Base-by-base conservation (phyloP, 2,113 vertebrate species). In the Kryptolebias marmoratus region DNA sequence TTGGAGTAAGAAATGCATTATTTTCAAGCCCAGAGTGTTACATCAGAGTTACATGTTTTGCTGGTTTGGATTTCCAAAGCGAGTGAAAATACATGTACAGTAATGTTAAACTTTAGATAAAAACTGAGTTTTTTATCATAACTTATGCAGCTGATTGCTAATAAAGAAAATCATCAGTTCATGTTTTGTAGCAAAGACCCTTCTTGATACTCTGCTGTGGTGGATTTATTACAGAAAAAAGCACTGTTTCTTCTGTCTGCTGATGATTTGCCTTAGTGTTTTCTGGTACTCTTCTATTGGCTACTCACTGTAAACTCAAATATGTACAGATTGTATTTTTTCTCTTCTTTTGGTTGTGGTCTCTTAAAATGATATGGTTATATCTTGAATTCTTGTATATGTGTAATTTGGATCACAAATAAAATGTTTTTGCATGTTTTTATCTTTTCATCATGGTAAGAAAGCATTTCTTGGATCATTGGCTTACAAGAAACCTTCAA, bases 401-500 rank as follows among this genome's bases (percentile, higher is more conserved):
- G 96, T 98, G 95, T 97, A 94, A 96, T 96, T 97, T 98, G 96
- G 94, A 96, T 96, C 96, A 96, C 95, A 95, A 93, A 96, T 96
- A 96, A 95, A 95, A 95, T 92, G 77, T 75, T 93, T 97, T 98
- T 99, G 97, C 97, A 99, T 99, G 97, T 98, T 98, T 97, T 96
- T 96, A 96, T 96, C 94, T 97, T 97, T 93, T 95, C 86, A 90
- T 95, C 95, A 94, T 95, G 94, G 92, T 93, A 73, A 95, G 94
- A 93, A 89, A 94, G 95, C 95, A 95, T 96, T 95, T 94, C 94
- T 94, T 93, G 22, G 22, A 22, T 22, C 22, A 22, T 22, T 22
- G 22, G 22, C 22, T 22, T 22, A 22, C 22, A 22, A 22, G 22
- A 22, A 22, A 22, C 22, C 22, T 22, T 22, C 22, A 22, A 22